phyloP scores from a whole-genome alignment of 2,888 invertebrate genomes.

The Holacanthella duospinosa region DNA sequence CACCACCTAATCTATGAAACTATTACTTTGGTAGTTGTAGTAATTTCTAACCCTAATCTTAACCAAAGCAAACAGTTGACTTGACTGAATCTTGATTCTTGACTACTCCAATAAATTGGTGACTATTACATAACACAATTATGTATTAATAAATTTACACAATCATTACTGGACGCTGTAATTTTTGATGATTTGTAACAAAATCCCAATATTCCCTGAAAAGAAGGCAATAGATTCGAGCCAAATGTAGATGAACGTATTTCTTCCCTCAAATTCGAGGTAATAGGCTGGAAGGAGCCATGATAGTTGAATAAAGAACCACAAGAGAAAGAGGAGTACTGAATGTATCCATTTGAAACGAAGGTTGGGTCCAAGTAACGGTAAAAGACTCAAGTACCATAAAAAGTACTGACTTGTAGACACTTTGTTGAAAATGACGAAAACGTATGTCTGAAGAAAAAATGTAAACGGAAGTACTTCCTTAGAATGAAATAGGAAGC shows the following conservation, averaged over 20 bases:
- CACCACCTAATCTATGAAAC: no score
- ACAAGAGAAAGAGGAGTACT: slow-evolving; percentile 47
- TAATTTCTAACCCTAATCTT: no score
- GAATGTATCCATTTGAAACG: slow-evolving; percentile 45
- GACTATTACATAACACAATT: background rate
- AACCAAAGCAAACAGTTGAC: no score
- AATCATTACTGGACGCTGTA: slow-evolving; percentile 38
- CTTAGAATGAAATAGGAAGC: slow-evolving; percentile 53
- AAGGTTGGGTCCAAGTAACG: slow-evolving; percentile 64
- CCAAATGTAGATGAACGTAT: slow-evolving; percentile 78
- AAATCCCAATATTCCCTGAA: slow-evolving; percentile 61
- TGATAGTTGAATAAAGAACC: slow-evolving; percentile 58
- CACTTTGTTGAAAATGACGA: slow-evolving; percentile 90
- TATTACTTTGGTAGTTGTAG: no score
- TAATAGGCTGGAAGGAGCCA: slow-evolving; percentile 88
- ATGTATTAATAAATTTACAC: background rate
- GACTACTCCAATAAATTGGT: no score
- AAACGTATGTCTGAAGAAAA: slow-evolving; percentile 69
- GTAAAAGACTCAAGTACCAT: slow-evolving; percentile 86
- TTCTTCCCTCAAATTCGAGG: slow-evolving; percentile 74
- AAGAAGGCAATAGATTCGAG: slow-evolving; percentile 73
- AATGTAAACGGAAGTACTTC: slow-evolving; percentile 71
- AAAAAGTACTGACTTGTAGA: slow-evolving; percentile 95
- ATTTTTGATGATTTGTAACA: slow-evolving; percentile 49
- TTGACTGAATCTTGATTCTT: no score